Conservation (phyloP, 2,888 invertebrate species). For the Rhingia campestris region DNA sequence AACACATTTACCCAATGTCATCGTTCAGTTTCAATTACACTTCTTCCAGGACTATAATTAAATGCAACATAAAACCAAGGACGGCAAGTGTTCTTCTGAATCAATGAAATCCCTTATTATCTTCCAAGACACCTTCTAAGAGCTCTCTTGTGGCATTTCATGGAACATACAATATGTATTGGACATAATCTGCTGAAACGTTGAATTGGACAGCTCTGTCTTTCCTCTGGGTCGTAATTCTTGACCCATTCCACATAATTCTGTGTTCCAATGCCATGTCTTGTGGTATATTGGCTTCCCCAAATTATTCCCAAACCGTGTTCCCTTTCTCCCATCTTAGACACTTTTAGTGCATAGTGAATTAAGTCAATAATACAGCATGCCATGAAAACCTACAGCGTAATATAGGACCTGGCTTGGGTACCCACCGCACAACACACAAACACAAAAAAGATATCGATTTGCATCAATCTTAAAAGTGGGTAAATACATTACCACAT, state of each 20-base stretch:
- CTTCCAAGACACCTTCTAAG: neutral
- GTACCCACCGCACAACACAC: constrained; percentile 9
- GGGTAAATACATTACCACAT: constrained; percentile 39
- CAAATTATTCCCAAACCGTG: constrained; percentile 6
- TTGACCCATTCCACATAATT: neutral
- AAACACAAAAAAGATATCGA: constrained; percentile 41
- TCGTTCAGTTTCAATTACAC: constrained; percentile 48
- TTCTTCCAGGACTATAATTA: constrained; percentile 24
- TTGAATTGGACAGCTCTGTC: constrained; percentile 19
- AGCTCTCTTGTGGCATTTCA: neutral
- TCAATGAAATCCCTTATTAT: constrained; percentile 43
- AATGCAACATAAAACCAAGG: constrained; percentile 35
- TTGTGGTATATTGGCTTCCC: neutral
- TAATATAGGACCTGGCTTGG: too few relatives aligned
- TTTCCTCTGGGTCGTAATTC: constrained; percentile 35
- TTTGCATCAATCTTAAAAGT: constrained; percentile 38
- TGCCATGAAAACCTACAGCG: constrained; percentile 9
- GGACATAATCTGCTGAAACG: constrained; percentile 26
- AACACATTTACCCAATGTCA: constrained; percentile 6
- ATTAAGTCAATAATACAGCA: constrained; percentile 17
- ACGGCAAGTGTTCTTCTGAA: constrained; percentile 6
- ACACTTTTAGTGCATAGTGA: constrained; percentile 21
- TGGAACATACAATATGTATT: constrained; percentile 2
- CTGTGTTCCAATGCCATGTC: constrained; percentile 1
- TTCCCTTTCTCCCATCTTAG: constrained; percentile 31